Base-by-base conservation (phyloP, 1,140 invertebrate genomes). In the Cyphomyrmex costatus region DNA sequence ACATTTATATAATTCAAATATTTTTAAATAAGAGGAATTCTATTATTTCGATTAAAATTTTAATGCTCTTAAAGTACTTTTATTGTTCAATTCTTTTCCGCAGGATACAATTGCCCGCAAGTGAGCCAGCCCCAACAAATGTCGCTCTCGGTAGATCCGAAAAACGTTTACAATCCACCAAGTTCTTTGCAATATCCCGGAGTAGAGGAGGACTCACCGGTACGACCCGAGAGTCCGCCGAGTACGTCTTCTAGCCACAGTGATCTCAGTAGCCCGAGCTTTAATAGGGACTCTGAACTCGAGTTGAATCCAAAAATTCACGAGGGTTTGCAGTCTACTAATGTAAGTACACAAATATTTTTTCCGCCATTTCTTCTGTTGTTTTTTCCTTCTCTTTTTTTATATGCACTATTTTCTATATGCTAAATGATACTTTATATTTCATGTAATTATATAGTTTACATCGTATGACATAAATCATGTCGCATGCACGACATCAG, bases 61-160 rank as follows among this genome's bases (percentile, higher is more conserved):
- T 42, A 42, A 2, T 42, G 36, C 10, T 42, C 36, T n/a, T n/a
- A n/a, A 42, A 42, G 36, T 42, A 36, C 46, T 77, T 77, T 27
- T 66, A 53, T 33, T 53, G 5, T 21, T 36, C 14, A 3, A 61
- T 85, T 46, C 24, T 14, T 19, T 76, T n/a, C 3, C 16, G 8
- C 92, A 95, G 76, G 95, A 91, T 83, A 93, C 77, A 91, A 91
- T 79, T 93, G 94, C 93, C 24, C 94, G 90, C 89, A 94, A 95
- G 93, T 94, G 88, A 89, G 94, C 71, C 91, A 95, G 91, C 90
- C 95, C 66, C 95, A 96, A 87, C 97, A 96, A 2, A 95, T 98
- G 90, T 97, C 97, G 7, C 96, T 97, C 30, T 97, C 97, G 33
- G 96, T 99, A 76, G 98, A 99, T 94, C 97, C 96, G 24, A 97